Evolutionary conservation across 2,888 invertebrate genomes (phyloP), one percentile per base, ranked within the genome.

Genomic region (Gisinianus flammeolus): DNA sequence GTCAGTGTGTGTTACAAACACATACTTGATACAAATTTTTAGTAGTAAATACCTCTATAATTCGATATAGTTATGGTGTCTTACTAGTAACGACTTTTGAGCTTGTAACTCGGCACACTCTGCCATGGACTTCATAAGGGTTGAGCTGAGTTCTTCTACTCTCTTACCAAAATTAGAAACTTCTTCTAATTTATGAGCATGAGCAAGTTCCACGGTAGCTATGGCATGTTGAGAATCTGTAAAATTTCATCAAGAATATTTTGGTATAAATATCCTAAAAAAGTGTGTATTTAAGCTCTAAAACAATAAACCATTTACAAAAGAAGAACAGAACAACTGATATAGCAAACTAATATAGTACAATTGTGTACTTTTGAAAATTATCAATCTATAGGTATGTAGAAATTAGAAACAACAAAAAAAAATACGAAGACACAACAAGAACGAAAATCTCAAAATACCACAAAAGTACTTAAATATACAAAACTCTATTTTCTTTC

Each of bases 171-270:
- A 70, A 54, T 70, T 71, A 26, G 62, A 35, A 26, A 71, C 33
- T 71, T 77, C 77, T 31, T 28, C 35, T 24, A 77, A 31, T 66
- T 77, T 77, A 64, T 77, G 70, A 4, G 70, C 44, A 26, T 77
- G 71, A 12, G 71, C 70, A 24, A 64, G 30, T 64, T 77, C 77
- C 4, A 77, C 62, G 31, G 64, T 44, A 16, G 64, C 64, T 22
- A 77, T 70, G 6, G 77, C 77, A 24, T 77, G 77, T 26, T 77
- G 77, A n/a, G 77, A 77, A 72, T 71, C 77, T 77, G 70, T 16
- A 54, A 35, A 12, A 4, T 62, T 26, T 44, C 44, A 44, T 44
- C 44, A 44, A 16, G 44, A 44, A 35, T 35, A 35, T 35, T 8
- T 35, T 35, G 12, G 35, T 35, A 5, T n/a, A n/a, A n/a, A n/a